These are phyloP conservation scores for Zeugodacus cucurbitae DNA, from an alignment of 1,140 invertebrate genomes.

Conservation along the genomic window DNA sequence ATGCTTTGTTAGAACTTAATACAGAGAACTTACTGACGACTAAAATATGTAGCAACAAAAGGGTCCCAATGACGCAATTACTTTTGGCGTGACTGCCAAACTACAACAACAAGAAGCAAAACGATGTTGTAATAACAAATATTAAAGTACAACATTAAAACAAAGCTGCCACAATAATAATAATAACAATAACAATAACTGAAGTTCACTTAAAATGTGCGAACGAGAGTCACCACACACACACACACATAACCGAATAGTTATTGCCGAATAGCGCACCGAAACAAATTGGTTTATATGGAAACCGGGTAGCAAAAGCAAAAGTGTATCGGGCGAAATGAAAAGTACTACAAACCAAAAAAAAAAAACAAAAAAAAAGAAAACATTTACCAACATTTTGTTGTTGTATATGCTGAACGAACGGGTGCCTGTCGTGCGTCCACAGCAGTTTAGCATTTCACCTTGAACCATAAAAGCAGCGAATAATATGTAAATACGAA, in stretches of 20 bases:
- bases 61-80: background rate
- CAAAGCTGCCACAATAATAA: background rate
- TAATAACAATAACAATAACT: slow-evolving; percentile 16
- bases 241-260: background rate
- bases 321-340: background rate
- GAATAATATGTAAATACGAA: slow-evolving; percentile 11
- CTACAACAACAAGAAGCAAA: background rate
- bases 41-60: background rate
- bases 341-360: background rate
- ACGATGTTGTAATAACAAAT: background rate
- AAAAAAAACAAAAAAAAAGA: background rate
- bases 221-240: background rate
- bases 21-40: background rate
- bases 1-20: background rate
- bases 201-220: background rate
- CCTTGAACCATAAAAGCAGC: slow-evolving; percentile 54
- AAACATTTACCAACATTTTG: background rate
- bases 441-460: slow-evolving; percentile 54
- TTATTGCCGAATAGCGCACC: background rate
- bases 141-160: slow-evolving; percentile 2
- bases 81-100: background rate
- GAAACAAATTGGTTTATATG: background rate
- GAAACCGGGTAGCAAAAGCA: background rate
- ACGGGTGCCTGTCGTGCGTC: background rate
- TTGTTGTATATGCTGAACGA: background rate